These are phyloP conservation scores for Bathybates hornii DNA, from an alignment of 2,113 vertebrate genomes.

Conservation along the genomic window DNA sequence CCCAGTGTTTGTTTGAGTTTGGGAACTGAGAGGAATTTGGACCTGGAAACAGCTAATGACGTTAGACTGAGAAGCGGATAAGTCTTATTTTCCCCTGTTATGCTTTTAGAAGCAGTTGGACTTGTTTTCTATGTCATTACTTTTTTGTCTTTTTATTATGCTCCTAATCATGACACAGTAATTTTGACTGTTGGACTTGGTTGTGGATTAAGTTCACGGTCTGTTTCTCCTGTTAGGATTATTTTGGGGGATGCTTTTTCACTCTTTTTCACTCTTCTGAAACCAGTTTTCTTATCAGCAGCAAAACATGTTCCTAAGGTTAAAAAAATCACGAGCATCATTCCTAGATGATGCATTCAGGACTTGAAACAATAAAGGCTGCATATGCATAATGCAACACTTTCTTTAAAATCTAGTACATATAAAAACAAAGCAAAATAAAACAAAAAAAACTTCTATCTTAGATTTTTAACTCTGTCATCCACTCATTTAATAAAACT, in stretches of 20 bases:
- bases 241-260: not conserved
- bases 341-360: not conserved
- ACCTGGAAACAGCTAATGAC: rapidly evolving
- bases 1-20: not conserved
- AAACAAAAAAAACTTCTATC: rapidly evolving
- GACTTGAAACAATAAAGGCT: not conserved
- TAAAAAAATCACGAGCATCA: not conserved
- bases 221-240: not conserved
- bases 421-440: not conserved
- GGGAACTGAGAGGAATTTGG: rapidly evolving
- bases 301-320: not conserved
- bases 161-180: not conserved
- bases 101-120: not conserved
- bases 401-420: not conserved
- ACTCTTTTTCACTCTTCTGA: not conserved
- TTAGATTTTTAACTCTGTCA: not conserved
- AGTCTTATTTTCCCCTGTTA: not conserved
- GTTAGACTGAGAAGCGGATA: not conserved
- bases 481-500: not conserved
- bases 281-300: not conserved
- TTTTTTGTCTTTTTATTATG: not conserved
- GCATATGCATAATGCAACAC: rapidly evolving
- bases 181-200: not conserved
- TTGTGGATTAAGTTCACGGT: not conserved
- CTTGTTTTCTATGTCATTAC: not conserved